These are phyloP conservation scores for Palaemon carinicauda DNA, from an alignment of 1,140 invertebrate species.

Conservation along the genomic window DNA sequence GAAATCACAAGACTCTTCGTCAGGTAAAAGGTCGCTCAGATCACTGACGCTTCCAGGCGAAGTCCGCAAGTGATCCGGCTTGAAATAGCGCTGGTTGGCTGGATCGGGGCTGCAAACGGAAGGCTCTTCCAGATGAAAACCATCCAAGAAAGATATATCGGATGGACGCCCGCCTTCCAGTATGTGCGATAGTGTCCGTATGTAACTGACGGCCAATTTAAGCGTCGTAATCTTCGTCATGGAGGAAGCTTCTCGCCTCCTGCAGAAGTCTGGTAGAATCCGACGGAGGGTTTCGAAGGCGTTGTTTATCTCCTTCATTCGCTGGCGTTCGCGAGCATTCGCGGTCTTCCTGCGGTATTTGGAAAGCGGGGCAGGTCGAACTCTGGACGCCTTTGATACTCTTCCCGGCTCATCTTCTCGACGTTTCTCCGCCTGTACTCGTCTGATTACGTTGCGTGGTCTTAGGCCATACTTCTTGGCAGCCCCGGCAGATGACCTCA, in stretches of 20 bases:
- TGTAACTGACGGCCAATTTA: conserved; percentile 44
- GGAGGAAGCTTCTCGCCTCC: conserved; percentile 29
- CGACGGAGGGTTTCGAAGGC: conserved; percentile 44
- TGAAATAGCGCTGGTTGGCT: background rate
- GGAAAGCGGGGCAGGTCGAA: conserved; percentile 33
- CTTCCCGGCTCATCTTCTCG: background rate
- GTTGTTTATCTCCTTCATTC: conserved; percentile 45
- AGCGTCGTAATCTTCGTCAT: conserved; percentile 52
- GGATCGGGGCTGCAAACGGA: background rate
- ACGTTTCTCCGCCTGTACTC: conserved; percentile 19
- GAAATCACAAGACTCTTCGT: too few species aligned
- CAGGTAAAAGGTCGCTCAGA: too few species aligned
- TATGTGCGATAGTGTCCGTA: conserved; percentile 37
- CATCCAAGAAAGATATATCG: conserved; percentile 35
- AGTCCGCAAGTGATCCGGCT: too few species aligned
- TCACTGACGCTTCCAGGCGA: too few species aligned
- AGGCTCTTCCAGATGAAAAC: background rate
- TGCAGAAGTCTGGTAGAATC: conserved; percentile 33
- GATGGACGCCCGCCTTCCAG: conserved; percentile 23
- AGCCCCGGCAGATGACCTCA: background rate
- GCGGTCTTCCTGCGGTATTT: conserved; percentile 45
- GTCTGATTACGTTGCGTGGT: conserved; percentile 18
- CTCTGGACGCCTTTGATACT: background rate
- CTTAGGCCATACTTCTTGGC: conserved; percentile 34
- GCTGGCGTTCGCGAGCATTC: conserved; percentile 45